Evolutionary conservation across 2,888 invertebrate species (phyloP), one percentile per base, ranked within the genome.

Genomic region (Spilosoma lubricipeda): DNA sequence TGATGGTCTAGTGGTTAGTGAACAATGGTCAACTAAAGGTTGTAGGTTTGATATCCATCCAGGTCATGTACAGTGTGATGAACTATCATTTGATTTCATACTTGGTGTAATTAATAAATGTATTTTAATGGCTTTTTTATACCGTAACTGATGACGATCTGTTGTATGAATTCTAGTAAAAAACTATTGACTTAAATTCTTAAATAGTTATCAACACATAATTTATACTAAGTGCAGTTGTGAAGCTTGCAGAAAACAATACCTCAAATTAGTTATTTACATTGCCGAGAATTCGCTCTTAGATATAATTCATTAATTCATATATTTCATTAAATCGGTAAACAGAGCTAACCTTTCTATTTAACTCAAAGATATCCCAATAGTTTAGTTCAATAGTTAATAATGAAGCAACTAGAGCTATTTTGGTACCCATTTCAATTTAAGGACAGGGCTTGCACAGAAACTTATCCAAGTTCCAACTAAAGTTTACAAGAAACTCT

Each of bases 351-450:
- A 84, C 78, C 81, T 78, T 75, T 39, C 74, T 73, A 76, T 76
- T 74, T 82, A 86, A 80, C 77, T 81, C 76, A 75, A 72, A 77
- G 80, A 78, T 85, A 87, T 83, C 81, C 72, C 77, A 88, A 88
- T 89, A 89, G 87, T 87, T 87, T 75, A 85, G 87, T 89, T 89
- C 86, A 87, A 89, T 90, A 90, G 88, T 91, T 92, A 90, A 91
- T 91, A 92, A 92, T 90, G 89, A 90, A 91, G 87, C 89, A 89
- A 92, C 90, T 89, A 80, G 80, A 90, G 91, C 89, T 92, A 93
- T 93, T 94, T 92, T 89, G 89, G 91, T 93, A 91, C 92, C 92
- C 91, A 92, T 94, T 95, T 93, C 93, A 94, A 94, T 94, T 94
- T 91, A 91, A 91, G 92, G 92, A 92, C 92, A 92, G 89, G 91